phyloP scores from a whole-genome alignment of 2,113 vertebrate genomes.

The Eudyptes chrysolophus region DNA sequence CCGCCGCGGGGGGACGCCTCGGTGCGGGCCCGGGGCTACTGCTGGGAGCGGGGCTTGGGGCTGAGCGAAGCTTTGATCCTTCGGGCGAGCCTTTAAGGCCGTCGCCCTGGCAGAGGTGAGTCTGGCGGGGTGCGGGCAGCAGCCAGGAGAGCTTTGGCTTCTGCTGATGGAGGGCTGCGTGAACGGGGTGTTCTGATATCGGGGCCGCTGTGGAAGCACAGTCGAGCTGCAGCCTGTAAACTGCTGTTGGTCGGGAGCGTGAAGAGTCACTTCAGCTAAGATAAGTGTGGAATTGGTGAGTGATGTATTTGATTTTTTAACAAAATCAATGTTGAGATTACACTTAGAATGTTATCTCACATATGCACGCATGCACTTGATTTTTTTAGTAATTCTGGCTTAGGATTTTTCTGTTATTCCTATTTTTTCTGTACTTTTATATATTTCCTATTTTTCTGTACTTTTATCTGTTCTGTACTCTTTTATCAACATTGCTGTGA shows the following conservation, averaged over 20 bases:
- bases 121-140: neutral
- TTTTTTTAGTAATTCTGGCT: neutral
- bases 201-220: neutral
- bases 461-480: neutral
- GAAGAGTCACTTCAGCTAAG: fast-evolving
- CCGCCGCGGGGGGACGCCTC: neutral
- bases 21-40: neutral
- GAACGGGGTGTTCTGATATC: fast-evolving
- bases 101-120: neutral
- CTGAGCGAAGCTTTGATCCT: neutral
- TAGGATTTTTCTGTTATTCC: neutral
- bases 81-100: neutral
- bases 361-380: fast-evolving
- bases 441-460: neutral
- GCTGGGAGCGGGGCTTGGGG: neutral
- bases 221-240: neutral
- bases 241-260: fast-evolving
- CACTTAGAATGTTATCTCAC: too few relatives aligned
- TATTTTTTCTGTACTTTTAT: too few relatives aligned
- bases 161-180: fast-evolving
- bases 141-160: fast-evolving
- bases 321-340: too few relatives aligned
- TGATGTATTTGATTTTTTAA: fast-evolving
- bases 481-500: neutral
- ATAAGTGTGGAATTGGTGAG: fast-evolving